A percentile compares a stretch with the other conserved stretches of the same genome.
Conservation (phyloP, 2,797 vertebrate genomes). For the Pseudomugil tenellus region DNA sequence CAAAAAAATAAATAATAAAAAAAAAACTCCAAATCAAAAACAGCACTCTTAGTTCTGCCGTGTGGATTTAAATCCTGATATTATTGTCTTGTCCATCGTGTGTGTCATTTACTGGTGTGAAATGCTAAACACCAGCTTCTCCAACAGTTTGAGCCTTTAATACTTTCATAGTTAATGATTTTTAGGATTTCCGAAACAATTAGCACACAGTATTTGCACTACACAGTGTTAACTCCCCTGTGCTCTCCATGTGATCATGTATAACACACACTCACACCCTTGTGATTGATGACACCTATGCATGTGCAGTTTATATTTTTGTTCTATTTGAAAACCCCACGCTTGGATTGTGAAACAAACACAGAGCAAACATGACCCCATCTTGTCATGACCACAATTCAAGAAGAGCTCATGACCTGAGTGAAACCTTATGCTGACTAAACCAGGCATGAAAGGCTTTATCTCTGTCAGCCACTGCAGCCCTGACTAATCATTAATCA, state of each 20-base stretch:
- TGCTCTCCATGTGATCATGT: neutral
- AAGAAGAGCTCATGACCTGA: slow-evolving; percentile 13
- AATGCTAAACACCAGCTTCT: neutral
- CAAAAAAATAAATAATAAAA: too few species aligned
- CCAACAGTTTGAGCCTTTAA: neutral
- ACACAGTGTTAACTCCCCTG: neutral
- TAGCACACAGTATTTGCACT: neutral
- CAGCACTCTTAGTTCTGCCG: neutral
- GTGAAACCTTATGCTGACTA: slow-evolving; percentile 30
- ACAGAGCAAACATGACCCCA: slow-evolving; percentile 3
- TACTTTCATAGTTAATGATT: neutral
- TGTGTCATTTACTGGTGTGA: neutral
- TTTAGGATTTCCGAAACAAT: neutral
- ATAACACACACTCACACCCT: neutral
- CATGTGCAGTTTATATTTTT: slow-evolving; percentile 9
- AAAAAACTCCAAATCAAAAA: neutral
- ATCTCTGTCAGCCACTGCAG: neutral
- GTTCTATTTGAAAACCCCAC: slow-evolving; percentile 2
- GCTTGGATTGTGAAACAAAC: neutral
- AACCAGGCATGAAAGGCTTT: slow-evolving; percentile 3
- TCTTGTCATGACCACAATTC: slow-evolving; percentile 22
- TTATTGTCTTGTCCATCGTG: neutral
- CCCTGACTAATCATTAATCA: neutral
- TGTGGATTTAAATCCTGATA: neutral
- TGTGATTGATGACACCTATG: neutral